These are phyloP conservation scores for Euura saliciscinereae DNA, from an alignment of 1,140 invertebrate species.

Conservation along the genomic window DNA sequence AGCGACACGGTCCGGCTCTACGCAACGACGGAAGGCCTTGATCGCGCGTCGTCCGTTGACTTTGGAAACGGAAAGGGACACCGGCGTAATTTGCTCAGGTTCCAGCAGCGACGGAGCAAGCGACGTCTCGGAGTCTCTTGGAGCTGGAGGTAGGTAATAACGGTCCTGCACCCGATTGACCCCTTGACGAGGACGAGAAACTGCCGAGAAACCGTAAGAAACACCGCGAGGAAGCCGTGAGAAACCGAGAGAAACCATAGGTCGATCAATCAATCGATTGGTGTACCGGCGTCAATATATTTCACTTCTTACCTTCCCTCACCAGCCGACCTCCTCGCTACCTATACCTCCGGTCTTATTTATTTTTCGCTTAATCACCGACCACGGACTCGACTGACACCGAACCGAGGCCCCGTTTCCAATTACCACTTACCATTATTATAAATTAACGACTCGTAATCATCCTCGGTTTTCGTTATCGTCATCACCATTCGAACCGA, in stretches of 20 bases:
- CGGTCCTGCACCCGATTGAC: conserved; percentile 4
- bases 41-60: conserved; percentile 38
- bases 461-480: too few species aligned
- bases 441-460: too few species aligned
- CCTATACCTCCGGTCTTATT: neutral
- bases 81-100: conserved; percentile 43
- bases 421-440: too few species aligned
- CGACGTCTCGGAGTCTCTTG: conserved; percentile 53
- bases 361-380: neutral
- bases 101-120: conserved; percentile 52
- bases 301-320: conserved; percentile 1
- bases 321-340: neutral
- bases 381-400: neutral
- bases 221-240: neutral
- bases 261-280: conserved; percentile 5
- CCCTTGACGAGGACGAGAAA: neutral
- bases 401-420: neutral
- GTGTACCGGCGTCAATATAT: conserved; percentile 4
- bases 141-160: conserved; percentile 48
- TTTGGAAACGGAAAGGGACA: conserved; percentile 41
- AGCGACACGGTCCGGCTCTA: conserved; percentile 53
- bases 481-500: too few species aligned
- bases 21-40: conserved; percentile 49
- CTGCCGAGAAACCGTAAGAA: neutral
- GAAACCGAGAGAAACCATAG: conserved; percentile 3